These are phyloP conservation scores for Trididemnum clinides DNA, from an alignment of 23 tunicate genomes.

Conservation along the genomic window DNA sequence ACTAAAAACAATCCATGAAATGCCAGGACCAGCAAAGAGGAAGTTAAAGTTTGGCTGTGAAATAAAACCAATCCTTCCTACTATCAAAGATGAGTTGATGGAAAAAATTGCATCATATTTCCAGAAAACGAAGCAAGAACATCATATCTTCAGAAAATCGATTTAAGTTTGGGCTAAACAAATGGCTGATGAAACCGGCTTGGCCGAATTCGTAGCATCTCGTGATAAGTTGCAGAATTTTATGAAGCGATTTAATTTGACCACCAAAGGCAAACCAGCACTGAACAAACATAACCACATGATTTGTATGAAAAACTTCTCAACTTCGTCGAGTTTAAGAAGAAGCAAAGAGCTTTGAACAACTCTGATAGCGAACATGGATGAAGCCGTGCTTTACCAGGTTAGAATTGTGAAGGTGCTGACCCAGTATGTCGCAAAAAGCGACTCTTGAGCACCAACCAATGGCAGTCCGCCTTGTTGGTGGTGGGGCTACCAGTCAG, in stretches of 20 bases:
- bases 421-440: too few relatives aligned
- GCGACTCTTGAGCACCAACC: too few relatives aligned
- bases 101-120: constrained; percentile 31
- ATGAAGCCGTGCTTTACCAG: not conserved
- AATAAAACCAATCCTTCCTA: too few relatives aligned
- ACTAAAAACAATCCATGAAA: not conserved
- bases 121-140: constrained; percentile 20
- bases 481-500: too few relatives aligned
- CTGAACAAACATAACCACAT: constrained; percentile 31
- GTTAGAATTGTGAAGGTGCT: too few relatives aligned
- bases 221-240: constrained; percentile 36
- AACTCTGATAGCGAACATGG: not conserved
- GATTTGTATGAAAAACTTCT: not conserved
- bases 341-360: not conserved
- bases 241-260: constrained; percentile 19
- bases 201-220: constrained; percentile 34
- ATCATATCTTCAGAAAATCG: constrained; percentile 50
- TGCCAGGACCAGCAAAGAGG: too few relatives aligned
- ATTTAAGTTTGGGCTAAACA: constrained; percentile 36
- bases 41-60: too few relatives aligned
- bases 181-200: constrained; percentile 37
- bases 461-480: too few relatives aligned
- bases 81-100: too few relatives aligned
- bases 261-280: too few relatives aligned
- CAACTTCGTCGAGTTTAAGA: not conserved